A percentile compares a stretch with the other conserved stretches of the same genome.
phyloP scores from a whole-genome alignment of 2,113 vertebrate species.

The Upupa epops region DNA sequence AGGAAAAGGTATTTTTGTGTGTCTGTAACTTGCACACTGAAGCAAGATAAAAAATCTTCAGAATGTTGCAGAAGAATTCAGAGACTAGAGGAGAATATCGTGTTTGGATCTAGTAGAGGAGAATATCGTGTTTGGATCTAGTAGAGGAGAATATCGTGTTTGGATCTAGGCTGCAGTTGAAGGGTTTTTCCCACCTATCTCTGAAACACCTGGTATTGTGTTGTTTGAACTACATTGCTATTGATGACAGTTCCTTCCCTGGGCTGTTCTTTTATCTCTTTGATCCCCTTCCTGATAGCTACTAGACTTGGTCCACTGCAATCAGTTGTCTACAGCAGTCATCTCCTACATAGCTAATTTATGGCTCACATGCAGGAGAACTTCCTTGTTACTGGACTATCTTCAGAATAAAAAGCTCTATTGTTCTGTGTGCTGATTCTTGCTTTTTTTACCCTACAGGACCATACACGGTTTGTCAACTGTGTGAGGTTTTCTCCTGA shows the following conservation, averaged over 20 bases:
- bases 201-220: not conserved
- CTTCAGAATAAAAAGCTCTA: not conserved
- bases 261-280: not conserved
- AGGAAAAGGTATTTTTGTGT: not conserved
- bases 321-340: not conserved
- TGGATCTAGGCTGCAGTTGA: not conserved
- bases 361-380: not conserved
- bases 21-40: rapidly evolving
- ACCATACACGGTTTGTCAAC: slow-evolving; percentile 91
- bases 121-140: no score
- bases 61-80: not conserved
- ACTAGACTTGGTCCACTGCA: not conserved
- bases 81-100: not conserved
- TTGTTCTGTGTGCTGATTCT: not conserved
- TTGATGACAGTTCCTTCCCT: not conserved
- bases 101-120: no score
- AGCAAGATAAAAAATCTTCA: not conserved
- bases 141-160: not conserved
- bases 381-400: not conserved
- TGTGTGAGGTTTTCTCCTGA: slow-evolving; percentile 93
- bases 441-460: slow-evolving; percentile 68
- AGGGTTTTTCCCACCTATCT: not conserved
- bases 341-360: not conserved
- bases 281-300: not conserved
- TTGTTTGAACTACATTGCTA: not conserved